Base-by-base conservation (phyloP, 2,888 invertebrate genomes). In the Psylliodes chrysocephalus region DNA sequence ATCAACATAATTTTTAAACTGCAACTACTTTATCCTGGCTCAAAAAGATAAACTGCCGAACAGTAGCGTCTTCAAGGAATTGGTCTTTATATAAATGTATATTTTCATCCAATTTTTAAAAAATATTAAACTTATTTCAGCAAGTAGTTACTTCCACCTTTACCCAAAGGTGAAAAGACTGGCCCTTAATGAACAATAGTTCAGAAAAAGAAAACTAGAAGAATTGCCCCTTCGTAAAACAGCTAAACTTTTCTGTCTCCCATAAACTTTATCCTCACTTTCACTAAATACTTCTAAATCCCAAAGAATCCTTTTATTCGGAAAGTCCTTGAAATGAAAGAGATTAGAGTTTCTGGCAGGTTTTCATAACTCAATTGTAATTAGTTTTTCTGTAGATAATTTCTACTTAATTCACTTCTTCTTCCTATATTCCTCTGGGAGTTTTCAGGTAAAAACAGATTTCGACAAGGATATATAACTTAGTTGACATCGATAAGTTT, bases 311-410 rank as follows among this genome's bases (percentile, higher is more conserved):
- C 49, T 28, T 25, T 12, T 30, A 17, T 12, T 49, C 10, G 7
- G 49, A 49, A 49, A 49, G 49, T 49, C 49, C 28, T 14, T 12
- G 49, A 49, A 49, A 49, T 17, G 28, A 49, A 49, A 28, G 28
- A 49, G 49, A 28, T 49, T 49, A 49, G 49, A 28, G 49, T 49
- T 49, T 49, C 49, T 49, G 49, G 17, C 49, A 49, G 49, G 49
- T 28, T 49, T 28, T 52, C 52, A 52, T 52, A 52, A 52, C 52
- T 35, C 52, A 52, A 52, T 52, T 52, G 19, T 52, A 52, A 52
- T 52, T 52, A 52, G 35, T 52, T 52, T 52, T 52, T 52, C 33
- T 38, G n/a, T 8, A 19, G 52, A 35, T 52, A 52, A 52, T 52
- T 49, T 28, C 49, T 28, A 28, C 49, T 28, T 49, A 49, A 49